Conservation (phyloP, 2,113 vertebrate genomes). For the Trochalopteron elliotii region DNA sequence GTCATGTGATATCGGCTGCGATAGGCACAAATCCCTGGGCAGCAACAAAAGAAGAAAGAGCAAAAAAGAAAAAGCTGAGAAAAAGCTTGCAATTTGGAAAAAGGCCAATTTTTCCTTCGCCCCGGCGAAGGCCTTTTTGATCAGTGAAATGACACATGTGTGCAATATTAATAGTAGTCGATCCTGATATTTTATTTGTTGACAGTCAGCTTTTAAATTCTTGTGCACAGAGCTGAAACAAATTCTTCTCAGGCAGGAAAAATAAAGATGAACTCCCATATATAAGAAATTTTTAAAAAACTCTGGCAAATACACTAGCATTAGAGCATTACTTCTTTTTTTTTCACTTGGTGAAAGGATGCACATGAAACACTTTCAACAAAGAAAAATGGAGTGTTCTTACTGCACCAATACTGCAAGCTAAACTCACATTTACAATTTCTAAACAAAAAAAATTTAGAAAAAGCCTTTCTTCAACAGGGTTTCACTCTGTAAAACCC, state of each 20-base stretch:
- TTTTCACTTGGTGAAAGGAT: slow-evolving; percentile 37
- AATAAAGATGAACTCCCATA: slow-evolving; percentile 57
- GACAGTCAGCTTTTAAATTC: slow-evolving; percentile 65
- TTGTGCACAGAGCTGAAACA: slow-evolving; percentile 45
- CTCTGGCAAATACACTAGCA: neutral
- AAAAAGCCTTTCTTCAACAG: neutral
- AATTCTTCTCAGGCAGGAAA: slow-evolving; percentile 43
- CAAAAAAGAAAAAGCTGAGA: slow-evolving; percentile 79
- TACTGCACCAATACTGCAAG: neutral
- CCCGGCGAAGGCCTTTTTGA: slow-evolving; percentile 75
- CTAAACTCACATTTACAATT: slow-evolving; percentile 28
- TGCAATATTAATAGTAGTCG: slow-evolving; percentile 84
- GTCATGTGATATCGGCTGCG: slow-evolving; percentile 80
- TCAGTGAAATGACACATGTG: slow-evolving; percentile 83
- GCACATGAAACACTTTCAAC: neutral
- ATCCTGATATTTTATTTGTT: slow-evolving; percentile 78
- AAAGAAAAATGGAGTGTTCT: slow-evolving; percentile 30
- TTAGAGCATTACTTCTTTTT: slow-evolving; percentile 40
- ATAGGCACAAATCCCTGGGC: slow-evolving; percentile 82
- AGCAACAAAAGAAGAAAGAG: slow-evolving; percentile 84
- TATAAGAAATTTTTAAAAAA: slow-evolving; percentile 54
- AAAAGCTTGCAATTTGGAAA: slow-evolving; percentile 81
- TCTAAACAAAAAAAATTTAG: slow-evolving; percentile 17
- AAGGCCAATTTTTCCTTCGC: slow-evolving; percentile 80
- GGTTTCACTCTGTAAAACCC: neutral